A percentile compares a stretch with the other conserved stretches of the same genome.
phyloP scores from a whole-genome alignment of 1,140 invertebrate species.

The Eulimnadia texana region DNA sequence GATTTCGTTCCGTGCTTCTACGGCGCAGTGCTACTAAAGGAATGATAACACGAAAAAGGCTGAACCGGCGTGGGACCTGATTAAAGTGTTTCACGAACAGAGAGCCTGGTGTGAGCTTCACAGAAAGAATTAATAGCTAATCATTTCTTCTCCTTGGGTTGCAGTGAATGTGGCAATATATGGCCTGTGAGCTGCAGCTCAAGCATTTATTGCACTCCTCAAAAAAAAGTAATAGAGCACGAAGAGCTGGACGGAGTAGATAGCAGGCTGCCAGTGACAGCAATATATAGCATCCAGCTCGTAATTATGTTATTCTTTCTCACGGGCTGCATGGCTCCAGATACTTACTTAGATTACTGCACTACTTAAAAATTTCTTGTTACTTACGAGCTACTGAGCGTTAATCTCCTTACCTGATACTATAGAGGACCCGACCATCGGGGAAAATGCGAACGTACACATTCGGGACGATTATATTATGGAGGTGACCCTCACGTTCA shows the following conservation, averaged over 20 bases:
- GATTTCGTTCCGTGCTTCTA: no score
- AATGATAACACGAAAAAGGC: not conserved
- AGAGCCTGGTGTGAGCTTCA: not conserved
- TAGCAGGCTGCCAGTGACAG: not conserved
- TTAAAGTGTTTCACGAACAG: not conserved
- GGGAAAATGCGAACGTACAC: slow-evolving; percentile 32
- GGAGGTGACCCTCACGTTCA: slow-evolving; percentile 34
- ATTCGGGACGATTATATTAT: slow-evolving; percentile 32
- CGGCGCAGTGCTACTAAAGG: no score
- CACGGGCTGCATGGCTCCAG: no score
- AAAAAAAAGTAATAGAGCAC: not conserved
- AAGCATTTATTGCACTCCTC: not conserved
- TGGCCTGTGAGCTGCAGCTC: not conserved
- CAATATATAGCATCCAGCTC: not conserved
- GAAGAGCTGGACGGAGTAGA: not conserved
- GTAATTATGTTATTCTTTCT: not conserved
- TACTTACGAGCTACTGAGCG: not conserved
- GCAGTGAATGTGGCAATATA: not conserved
- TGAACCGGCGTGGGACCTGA: not conserved
- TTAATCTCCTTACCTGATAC: slow-evolving; percentile 27
- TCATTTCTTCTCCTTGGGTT: not conserved
- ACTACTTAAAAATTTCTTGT: not conserved
- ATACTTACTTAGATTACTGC: no score
- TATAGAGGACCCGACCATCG: slow-evolving; percentile 34
- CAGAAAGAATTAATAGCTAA: not conserved